phyloP scores from a whole-genome alignment of 64 coral and sea anemone genomes.

The Stylophora pistillata region DNA sequence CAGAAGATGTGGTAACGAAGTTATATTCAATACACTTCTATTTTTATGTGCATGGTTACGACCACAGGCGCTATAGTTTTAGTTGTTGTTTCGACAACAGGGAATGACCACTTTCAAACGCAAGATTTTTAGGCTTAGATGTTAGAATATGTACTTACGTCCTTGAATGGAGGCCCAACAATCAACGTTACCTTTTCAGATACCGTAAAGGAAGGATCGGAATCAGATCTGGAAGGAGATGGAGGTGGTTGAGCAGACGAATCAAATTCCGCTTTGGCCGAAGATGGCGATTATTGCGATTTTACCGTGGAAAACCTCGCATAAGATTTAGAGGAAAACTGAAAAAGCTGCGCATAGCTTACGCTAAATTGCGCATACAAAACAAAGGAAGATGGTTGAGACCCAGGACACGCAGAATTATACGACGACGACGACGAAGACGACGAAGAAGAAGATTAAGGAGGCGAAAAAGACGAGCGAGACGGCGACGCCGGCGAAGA shows the following conservation, averaged over 20 bases:
- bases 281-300: neutral
- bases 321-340: neutral
- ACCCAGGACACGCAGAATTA: neutral
- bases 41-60: no score
- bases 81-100: no score
- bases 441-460: constrained; percentile 1
- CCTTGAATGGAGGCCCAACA: no score
- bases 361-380: neutral
- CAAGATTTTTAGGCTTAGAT: no score
- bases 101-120: no score
- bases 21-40: no score
- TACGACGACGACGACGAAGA: constrained; percentile 6
- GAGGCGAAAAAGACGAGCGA: constrained; percentile 9
- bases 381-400: neutral
- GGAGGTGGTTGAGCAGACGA: neutral
- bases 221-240: neutral
- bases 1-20: no score
- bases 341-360: neutral
- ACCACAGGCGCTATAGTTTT: no score
- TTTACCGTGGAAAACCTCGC: constrained; percentile 15
- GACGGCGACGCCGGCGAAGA: constrained; percentile 25
- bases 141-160: no score
- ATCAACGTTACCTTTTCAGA: neutral
- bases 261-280: constrained; percentile 26
- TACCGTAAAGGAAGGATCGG: neutral